Base-by-base conservation (phyloP, 2,797 vertebrate genomes). In the Numenius phaeopus region DNA sequence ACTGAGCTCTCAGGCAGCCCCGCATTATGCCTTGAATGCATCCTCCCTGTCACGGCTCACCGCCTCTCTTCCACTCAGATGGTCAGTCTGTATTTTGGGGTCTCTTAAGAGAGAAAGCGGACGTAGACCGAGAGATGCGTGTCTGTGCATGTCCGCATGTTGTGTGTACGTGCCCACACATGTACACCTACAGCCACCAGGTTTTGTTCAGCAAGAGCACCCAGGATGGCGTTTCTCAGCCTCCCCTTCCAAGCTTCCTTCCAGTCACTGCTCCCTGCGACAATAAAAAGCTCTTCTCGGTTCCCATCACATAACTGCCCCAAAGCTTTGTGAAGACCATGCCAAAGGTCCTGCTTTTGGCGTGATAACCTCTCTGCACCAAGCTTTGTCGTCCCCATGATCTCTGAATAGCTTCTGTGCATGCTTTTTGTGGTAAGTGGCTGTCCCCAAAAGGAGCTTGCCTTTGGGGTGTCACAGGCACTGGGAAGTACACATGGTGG, bases 381-480 rank as follows among this genome's bases (percentile, higher is more conserved):
- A 19, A 62, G 21, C 40, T 62, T 27, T 27, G 30, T 8, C 3
- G 1, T 23, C 49, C 2, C 0, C 42, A 20, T 13, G 26, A 42
- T 57, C 49, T 34, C 72, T 15, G 26, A 49, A 32, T 10, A 77
- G 26, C 42, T 77, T 50, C 22, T 32, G 2, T 23, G 34, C 6
- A 26, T 49, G 34, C 26, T 57, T 3, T 34, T 50, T 29, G 57
- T 16, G 54, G 46, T 78, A 52, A 29, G 23, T 21, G 24, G 42
- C 34, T 62, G 67, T 49, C 62, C 54, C 29, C 70, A 67, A 40
- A 88, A 67, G n/a, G 16, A 54, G 62, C 34, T 22, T 16, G 44
- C 46, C 70, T 61, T 47, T 0, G 1, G n/a, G n/a, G 23, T 2
- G 1, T n/a, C n/a, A n/a, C 2, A 0, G 29, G 22, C 46, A 47